Base-by-base conservation (phyloP, 2,797 vertebrate genomes). In the Falco columbarius region DNA sequence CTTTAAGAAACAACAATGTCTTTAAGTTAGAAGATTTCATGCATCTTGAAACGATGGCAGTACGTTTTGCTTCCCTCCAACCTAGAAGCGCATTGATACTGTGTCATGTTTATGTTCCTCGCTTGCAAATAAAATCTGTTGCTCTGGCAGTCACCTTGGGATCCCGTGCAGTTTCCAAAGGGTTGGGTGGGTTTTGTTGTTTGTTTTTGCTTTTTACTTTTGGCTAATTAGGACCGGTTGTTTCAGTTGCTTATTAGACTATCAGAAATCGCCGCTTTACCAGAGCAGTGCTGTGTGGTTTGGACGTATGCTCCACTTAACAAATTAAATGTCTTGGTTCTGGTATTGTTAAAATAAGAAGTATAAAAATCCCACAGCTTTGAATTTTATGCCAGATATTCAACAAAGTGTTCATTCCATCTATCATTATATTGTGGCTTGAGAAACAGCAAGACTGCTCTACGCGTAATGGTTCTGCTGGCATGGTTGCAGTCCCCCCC, bases 71-170 rank as follows among this genome's bases (percentile, higher is more conserved):
- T 56, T 63, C 26, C 32, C 15, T 26, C 6, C 34, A 7, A 0
- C 30, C 18, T 36, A 0, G 1, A 4, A 70, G 17, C 1, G 15
- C 14, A 11, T 20, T 10, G 63, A 29, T 73, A n/a, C 19, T 10
- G 12, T 67, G 18, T 44, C 12, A 3, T 17, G 17, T 74, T 65
- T 47, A 10, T 34, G 5, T 26, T 58, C 34, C 16, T 29, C 30
- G 9, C 38, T 3, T 23, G 44, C 24, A 34, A 51, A 40, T 44
- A n/a, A 74, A 65, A 51, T 54, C 16, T 38, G 27, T 1, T 2
- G 18, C 38, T 65, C 71, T 75, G 51, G 32, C 47, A 40, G 34
- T 51, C 8, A 6, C n/a, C 24, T 51, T 29, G 7, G 62, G 27
- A 14, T 51, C 32, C 68, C 1, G 0, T 7, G 47, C 9, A 22